phyloP scores from a whole-genome alignment of 2,113 vertebrate genomes.

The Chaetops frenatus region DNA sequence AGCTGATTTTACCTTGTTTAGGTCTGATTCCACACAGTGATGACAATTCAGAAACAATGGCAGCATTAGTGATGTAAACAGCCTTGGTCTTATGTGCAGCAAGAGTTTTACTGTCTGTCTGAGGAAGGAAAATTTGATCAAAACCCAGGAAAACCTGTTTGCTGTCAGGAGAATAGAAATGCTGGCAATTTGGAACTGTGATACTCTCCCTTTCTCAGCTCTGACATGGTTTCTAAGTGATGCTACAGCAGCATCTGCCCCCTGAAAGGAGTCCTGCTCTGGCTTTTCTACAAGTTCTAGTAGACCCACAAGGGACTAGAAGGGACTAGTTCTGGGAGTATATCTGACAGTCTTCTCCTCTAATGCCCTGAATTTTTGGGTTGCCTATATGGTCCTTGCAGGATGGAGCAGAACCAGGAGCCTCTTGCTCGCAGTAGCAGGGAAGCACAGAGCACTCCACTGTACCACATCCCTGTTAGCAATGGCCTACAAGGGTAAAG shows the following conservation, averaged over 20 bases:
- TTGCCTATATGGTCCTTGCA: rapidly evolving
- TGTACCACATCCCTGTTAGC: neutral
- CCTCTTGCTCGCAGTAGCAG: neutral
- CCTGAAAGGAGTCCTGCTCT: neutral
- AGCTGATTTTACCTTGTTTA: slow-evolving; percentile 11
- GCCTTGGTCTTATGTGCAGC: neutral
- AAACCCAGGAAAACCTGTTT: neutral
- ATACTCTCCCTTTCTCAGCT: neutral
- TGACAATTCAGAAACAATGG: neutral
- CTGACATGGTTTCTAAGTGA: neutral
- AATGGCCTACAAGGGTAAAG: rapidly evolving
- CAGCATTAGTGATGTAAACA: neutral
- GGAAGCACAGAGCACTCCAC: neutral
- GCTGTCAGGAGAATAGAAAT: neutral
- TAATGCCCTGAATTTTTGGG: neutral
- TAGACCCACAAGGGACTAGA: neutral
- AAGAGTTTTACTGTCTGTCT: neutral
- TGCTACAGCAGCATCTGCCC: neutral
- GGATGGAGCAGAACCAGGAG: neutral
- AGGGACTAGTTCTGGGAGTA: neutral
- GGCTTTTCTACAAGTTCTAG: neutral
- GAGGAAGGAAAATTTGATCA: neutral
- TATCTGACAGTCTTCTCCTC: neutral
- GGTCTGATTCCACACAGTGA: neutral
- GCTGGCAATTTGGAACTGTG: neutral